Evolutionary conservation across 2,113 vertebrate species (phyloP), one percentile per base, ranked within the genome.

Genomic region (Globicephala melas): DNA sequence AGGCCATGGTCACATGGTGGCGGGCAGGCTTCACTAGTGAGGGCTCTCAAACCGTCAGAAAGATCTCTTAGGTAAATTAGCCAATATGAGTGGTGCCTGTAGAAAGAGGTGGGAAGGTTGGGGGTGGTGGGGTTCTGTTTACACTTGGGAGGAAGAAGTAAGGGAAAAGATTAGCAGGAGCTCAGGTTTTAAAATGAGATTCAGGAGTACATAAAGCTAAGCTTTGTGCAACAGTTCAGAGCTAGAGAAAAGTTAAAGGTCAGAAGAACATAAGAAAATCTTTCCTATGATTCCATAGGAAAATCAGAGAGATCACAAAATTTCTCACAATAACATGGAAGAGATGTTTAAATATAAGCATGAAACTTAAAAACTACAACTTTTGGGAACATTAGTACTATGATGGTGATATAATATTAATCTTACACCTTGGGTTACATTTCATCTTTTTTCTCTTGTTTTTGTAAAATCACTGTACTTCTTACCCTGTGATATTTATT

Each of bases 71-170:
- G 18, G 31, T 10, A 44, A 8, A 6, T 8, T 1, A 47, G 23
- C 6, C 25, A 18, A 21, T 20, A 9, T 23, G 53, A 1, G 7
- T 26, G 18, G 10, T 21, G 13, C 3, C 33, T 47, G 47, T 62
- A 26, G 41, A 33, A 25, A 3, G 11, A 47, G 31, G 28, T 77
- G n/a, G 38, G 38, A 67, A 0, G 9, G 15, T 11, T 8, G 2
- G 10, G 13, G 5, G 47, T 12, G 47, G 17, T 55, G 55, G 55
- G 55, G 18, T 8, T 41, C 0, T 18, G 15, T 5, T 55, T 76
- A 14, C 4, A 50, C 1, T 2, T 21, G 8, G 47, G 1, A 70
- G 26, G 23, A 81, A 80, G n/a, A 17, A 18, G 1, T 4, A 38
- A 21, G 6, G 28, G 18, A 17, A 67, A 36, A 71, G 63, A 44